Base-by-base conservation (phyloP, 2,797 vertebrate species). In the Antrozous pallidus region DNA sequence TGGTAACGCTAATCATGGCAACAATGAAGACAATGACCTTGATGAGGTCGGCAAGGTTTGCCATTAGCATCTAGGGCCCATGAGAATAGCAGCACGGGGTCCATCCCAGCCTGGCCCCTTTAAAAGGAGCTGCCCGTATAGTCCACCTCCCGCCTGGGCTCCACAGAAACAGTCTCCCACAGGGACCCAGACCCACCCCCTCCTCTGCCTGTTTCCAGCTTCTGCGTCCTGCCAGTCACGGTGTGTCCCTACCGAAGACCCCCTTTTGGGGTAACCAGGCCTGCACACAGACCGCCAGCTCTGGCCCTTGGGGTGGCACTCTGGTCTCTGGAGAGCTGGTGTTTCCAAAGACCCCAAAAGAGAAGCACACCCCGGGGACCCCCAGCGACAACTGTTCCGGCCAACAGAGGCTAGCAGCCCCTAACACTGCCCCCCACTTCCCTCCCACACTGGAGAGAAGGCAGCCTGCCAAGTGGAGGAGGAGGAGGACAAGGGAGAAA, bases 111-210 rank as follows among this genome's bases (percentile, higher is more conserved):
- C 42, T 75, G 63, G 33, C 3, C 33, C 33, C 58, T 78, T 78
- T 65, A 70, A 77, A 58, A 88, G 17, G 20, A 61, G 13, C 12
- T 22, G 24, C 22, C 22, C 40, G 47, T 24, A n/a, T 14, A 24
- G 47, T 10, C 49, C 16, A 28, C 54, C 42, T 89, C 58, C 8
- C 12, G 1, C 56, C 75, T 20, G 22, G 11, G 69, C 51, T 51
- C 14, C 0, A 22, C 6, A 45, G 28, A 58, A 80, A 10, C 36
- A 8, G 16, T n/a, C 61, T 49, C 40, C 14, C 20, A 0, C 2
- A 0, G 5, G 36, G 69, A 54, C n/a, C 1, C 0, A n/a, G 18
- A 61, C 24, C 12, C 13, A n/a, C 65, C 24, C 22, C 54, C 20
- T 47, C 54, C 24, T 45, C 31, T n/a, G 14, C 56, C 33, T 6